Conservation (phyloP, 2,797 vertebrate species). For the Acipenser ruthenus region DNA sequence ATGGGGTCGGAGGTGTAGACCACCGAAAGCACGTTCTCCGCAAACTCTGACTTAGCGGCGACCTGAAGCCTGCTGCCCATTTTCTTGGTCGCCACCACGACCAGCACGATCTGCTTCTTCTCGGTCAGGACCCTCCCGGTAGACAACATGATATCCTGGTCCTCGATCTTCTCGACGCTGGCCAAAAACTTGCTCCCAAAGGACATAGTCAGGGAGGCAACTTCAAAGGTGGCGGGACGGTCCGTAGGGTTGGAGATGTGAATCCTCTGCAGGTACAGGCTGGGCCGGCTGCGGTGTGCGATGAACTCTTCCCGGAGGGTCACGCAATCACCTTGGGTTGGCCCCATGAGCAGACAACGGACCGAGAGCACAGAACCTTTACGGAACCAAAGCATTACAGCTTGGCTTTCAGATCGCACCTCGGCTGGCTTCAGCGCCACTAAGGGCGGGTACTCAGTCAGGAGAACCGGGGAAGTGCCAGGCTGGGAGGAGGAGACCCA, state of each 20-base stretch:
- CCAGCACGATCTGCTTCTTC: constrained; percentile 57
- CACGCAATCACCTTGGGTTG: constrained; percentile 63
- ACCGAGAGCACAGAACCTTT: constrained; percentile 75
- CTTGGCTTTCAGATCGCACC: constrained; percentile 53
- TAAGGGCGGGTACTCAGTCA: constrained; percentile 64
- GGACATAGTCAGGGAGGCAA: constrained; percentile 37
- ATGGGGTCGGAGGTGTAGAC: constrained; percentile 71
- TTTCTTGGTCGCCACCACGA: constrained; percentile 78
- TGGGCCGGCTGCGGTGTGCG: constrained; percentile 78
- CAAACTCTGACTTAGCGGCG: constrained; percentile 67
- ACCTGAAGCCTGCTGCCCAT: constrained; percentile 69
- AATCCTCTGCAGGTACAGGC: constrained; percentile 75
- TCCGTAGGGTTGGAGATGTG: constrained; percentile 79
- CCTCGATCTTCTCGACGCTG: constrained; percentile 70
- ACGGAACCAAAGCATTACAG: constrained; percentile 62
- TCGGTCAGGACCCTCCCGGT: constrained; percentile 67
- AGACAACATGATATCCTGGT: constrained; percentile 74
- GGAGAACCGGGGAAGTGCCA: constrained; percentile 62
- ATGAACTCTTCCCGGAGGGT: constrained; percentile 80
- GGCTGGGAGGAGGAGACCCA: constrained; percentile 71
- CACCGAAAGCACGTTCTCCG: constrained; percentile 73
- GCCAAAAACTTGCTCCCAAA: constrained; percentile 59
- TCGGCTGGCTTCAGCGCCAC: constrained; percentile 57
- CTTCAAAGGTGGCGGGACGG: constrained; percentile 56
- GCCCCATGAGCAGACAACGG: constrained; percentile 58